Evolutionary conservation across 2,888 invertebrate genomes (phyloP).

Genomic region (Hetaerina titia): DNA sequence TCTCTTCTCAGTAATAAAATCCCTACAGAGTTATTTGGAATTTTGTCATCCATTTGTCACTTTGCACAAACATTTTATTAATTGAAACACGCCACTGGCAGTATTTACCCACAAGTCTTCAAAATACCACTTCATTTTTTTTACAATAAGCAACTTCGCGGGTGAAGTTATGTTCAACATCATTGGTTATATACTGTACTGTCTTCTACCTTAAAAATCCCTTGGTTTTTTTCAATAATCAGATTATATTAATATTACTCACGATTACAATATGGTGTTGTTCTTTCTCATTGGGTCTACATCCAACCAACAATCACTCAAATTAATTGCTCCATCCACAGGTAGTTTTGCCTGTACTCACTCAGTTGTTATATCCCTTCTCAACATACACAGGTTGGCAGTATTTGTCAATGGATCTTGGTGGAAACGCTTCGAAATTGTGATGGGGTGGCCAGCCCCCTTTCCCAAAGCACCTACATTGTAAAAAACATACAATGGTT

Average conservation of each 20-base stretch:
- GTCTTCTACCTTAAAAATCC: constrained; percentile 47
- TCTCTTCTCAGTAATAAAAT: constrained; percentile 65
- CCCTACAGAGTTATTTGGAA: constrained; percentile 66
- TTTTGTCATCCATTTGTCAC: constrained; percentile 62
- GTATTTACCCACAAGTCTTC: constrained; percentile 67
- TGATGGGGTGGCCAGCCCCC: not conserved
- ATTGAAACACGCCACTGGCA: constrained; percentile 63
- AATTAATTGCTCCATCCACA: constrained; percentile 49
- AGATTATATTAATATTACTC: constrained; percentile 65
- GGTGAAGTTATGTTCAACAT: constrained; percentile 63
- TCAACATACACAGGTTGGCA: not conserved
- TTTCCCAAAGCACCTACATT: not conserved
- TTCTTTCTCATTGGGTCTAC: constrained; percentile 62
- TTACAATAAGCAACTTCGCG: constrained; percentile 48
- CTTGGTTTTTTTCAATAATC: constrained; percentile 52
- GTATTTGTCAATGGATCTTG: not conserved
- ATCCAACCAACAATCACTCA: constrained; percentile 57
- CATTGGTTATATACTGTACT: constrained; percentile 47
- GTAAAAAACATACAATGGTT: not conserved
- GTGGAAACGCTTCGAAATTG: not conserved
- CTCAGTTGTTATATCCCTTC: not conserved
- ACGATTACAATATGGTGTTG: constrained; percentile 64
- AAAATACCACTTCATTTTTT: constrained; percentile 66
- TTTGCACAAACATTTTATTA: constrained; percentile 62
- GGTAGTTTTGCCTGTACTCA: constrained; percentile 33